Conservation (phyloP, 2,113 vertebrate species). For the Bambusicola thoracicus region DNA sequence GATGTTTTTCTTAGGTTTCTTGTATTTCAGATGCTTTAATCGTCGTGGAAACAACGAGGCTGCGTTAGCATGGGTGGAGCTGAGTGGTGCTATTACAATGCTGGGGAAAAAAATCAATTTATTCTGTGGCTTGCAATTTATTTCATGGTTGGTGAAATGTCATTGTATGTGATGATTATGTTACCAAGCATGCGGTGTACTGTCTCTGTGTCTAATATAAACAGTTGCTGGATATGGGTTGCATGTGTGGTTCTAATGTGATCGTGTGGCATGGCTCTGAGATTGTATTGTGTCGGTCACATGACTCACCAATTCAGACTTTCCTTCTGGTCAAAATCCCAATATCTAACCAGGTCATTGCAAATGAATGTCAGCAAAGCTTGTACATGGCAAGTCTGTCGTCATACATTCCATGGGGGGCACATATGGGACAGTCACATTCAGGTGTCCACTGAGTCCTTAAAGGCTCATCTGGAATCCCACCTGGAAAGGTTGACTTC, state of each 20-base stretch:
- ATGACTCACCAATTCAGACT: constrained; percentile 20
- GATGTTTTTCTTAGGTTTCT: constrained; percentile 37
- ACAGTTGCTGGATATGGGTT: constrained; percentile 31
- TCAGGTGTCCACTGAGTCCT: not conserved
- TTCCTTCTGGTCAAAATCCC: constrained; percentile 10
- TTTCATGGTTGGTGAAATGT: constrained; percentile 47
- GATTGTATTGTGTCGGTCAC: not conserved
- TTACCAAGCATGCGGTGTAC: constrained; percentile 9
- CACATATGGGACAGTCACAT: not conserved
- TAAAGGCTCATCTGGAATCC: not conserved
- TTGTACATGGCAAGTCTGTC: not conserved
- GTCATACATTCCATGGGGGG: not conserved
- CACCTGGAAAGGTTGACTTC: not conserved
- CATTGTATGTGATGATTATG: constrained; percentile 45
- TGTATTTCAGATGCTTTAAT: not conserved
- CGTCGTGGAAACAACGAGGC: not conserved
- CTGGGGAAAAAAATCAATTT: constrained; percentile 8
- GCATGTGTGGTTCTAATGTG: constrained; percentile 26
- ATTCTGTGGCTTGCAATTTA: constrained; percentile 46
- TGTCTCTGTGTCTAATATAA: constrained; percentile 44
- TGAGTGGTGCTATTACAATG: not conserved
- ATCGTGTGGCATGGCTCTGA: not conserved
- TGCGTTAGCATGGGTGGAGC: not conserved
- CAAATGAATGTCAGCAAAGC: constrained; percentile 4
- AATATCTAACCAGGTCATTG: not conserved